These are phyloP conservation scores for Biston stratarius DNA, from an alignment of 2,888 invertebrate genomes.

Conservation along the genomic window DNA sequence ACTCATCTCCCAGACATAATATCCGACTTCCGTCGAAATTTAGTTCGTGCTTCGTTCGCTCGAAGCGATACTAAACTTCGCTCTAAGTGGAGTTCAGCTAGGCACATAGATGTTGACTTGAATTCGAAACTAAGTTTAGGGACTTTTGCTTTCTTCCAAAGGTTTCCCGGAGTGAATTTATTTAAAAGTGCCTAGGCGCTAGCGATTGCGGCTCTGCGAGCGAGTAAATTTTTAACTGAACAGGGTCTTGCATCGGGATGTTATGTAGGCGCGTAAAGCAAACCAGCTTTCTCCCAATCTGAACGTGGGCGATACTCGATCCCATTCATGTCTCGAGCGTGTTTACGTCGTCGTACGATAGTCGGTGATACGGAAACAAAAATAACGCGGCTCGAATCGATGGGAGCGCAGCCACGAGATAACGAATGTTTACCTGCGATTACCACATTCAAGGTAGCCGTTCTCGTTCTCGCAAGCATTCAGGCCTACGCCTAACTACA, in stretches of 20 bases:
- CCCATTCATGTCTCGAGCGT: slow-evolving; percentile 69
- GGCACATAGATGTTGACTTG: slow-evolving; percentile 16
- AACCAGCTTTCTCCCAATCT: slow-evolving; percentile 74
- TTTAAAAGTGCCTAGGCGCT: slow-evolving; percentile 12
- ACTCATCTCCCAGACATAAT: slow-evolving; percentile 45
- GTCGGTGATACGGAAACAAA: slow-evolving; percentile 59
- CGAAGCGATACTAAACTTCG: slow-evolving; percentile 23
- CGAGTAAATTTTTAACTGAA: slow-evolving; percentile 3
- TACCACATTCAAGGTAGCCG: slow-evolving; percentile 75
- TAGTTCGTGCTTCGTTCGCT: slow-evolving; percentile 37
- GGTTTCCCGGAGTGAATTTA: slow-evolving; percentile 11
- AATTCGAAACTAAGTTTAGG: slow-evolving; percentile 4
- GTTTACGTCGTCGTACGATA: slow-evolving; percentile 60
- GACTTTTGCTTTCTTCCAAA: slow-evolving; percentile 32
- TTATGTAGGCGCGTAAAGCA: slow-evolving; percentile 51
- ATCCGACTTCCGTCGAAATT: slow-evolving; percentile 42
- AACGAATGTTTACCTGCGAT: slow-evolving; percentile 81
- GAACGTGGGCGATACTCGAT: slow-evolving; percentile 75
- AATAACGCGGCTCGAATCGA: slow-evolving; percentile 67
- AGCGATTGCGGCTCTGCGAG: not conserved
- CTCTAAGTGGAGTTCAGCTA: slow-evolving; percentile 11
- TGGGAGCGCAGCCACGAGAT: slow-evolving; percentile 65
- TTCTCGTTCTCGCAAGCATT: slow-evolving; percentile 49
- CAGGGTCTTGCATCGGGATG: slow-evolving; percentile 22
- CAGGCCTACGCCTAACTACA: slow-evolving; percentile 45